Evolutionary conservation across 2,113 vertebrate species (phyloP), one percentile per base, ranked within the genome.

Genomic region (Protobothrops mucrosquamatus): DNA sequence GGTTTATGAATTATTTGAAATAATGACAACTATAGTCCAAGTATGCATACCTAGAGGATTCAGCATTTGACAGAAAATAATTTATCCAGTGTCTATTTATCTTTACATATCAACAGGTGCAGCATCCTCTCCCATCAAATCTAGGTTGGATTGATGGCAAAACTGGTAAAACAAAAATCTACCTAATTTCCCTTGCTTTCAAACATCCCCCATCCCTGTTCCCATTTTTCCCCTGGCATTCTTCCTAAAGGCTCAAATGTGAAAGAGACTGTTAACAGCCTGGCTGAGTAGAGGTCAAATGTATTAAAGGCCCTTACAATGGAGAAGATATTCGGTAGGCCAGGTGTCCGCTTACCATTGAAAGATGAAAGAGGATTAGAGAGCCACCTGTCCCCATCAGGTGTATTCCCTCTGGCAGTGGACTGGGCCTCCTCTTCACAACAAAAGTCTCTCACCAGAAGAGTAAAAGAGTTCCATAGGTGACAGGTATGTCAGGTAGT

Each of bases 361-460:
- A 20, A 86, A 56, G 22, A 88, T 81, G 61, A 81, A 94, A 34
- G 11, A 20, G 29, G 8, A 90, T 91, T 94, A 43, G 12, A 12
- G 18, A 93, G 85, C 51, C 59, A 46, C 46, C 89, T 91, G 85
- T 51, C 74, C 85, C 92, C 91, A 90, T 56, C 89, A 93, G 89
- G 85, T 93, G 85, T 91, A 26, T 56, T 86, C 69, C 92, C 69
- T 23, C 48, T 87, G 81, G 85, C 85, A 93, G 55, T n/a, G 34
- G 55, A 85, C 43, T 55, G 34, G 59, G 43, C 52, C 10, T 57
- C 29, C 29, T 22, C 54, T 92, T 92, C 51, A 89, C 69, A 89
- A 51, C 85, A 94, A 51, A n/a, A 89, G 87, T 24, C 87, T 1
- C 15, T 94, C 51, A 90, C 9, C 52, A 88, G 88, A 15, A 81